Evolutionary conservation across 2,113 vertebrate species (phyloP).

Genomic region (Dascyllus trimaculatus): DNA sequence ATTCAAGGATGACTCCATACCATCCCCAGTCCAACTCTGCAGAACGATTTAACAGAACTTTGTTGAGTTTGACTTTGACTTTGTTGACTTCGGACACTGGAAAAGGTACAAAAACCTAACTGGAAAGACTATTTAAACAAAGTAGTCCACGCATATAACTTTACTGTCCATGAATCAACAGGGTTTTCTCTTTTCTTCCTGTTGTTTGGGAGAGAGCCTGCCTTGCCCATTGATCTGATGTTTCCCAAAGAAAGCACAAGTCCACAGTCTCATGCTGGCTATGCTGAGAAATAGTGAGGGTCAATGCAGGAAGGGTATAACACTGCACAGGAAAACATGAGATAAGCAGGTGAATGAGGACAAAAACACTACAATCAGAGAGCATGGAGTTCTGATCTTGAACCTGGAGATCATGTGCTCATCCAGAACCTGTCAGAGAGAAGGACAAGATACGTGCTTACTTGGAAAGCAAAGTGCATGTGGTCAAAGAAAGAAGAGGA

Average conservation of each 20-base stretch:
- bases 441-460: neutral
- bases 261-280: neutral
- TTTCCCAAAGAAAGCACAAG: neutral
- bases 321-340: constrained; percentile 12
- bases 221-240: neutral
- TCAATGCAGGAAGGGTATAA: neutral
- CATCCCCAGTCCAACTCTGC: constrained; percentile 6
- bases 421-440: neutral
- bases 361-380: constrained; percentile 4
- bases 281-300: constrained; percentile 13
- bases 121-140: constrained; percentile 41
- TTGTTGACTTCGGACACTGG: neutral
- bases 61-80: too few species aligned
- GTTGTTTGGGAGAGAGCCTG: constrained; percentile 15
- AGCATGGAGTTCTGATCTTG: neutral
- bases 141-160: constrained; percentile 47
- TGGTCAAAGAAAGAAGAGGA: neutral
- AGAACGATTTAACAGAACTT: neutral
- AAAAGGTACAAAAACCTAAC: constrained; percentile 24
- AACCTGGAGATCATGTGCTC: constrained; percentile 3
- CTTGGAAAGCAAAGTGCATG: neutral
- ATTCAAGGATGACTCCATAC: constrained; percentile 22
- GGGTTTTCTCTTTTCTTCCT: constrained; percentile 38
- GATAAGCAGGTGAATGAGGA: neutral
- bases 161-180: constrained; percentile 31